Conservation (phyloP, 2,113 vertebrate genomes). For the Indicator indicator region DNA sequence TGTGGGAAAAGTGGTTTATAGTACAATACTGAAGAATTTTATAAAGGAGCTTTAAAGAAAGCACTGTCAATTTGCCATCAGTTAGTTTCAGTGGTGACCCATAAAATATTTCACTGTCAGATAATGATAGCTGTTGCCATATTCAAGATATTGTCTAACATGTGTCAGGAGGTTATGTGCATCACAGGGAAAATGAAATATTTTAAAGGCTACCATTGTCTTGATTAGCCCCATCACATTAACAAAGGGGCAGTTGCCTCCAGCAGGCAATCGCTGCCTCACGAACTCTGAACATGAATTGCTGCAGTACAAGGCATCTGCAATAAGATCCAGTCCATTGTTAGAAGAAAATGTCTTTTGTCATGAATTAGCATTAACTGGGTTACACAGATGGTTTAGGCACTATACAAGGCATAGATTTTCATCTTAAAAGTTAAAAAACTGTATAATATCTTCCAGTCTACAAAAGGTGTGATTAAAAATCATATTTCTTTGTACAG, state of each 20-base stretch:
- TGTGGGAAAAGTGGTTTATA: slow-evolving; percentile 1
- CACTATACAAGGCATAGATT: background rate
- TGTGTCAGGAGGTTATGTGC: slow-evolving; percentile 18
- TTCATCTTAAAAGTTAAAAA: background rate
- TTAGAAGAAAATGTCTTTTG: background rate
- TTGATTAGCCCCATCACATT: slow-evolving; percentile 31
- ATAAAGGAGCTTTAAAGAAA: slow-evolving; percentile 42
- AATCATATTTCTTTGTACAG: background rate
- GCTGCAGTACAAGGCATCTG: background rate
- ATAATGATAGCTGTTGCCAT: slow-evolving; percentile 25
- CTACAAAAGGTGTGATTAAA: background rate
- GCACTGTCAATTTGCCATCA: slow-evolving; percentile 1
- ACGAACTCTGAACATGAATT: background rate
- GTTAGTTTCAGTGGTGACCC: slow-evolving; percentile 37
- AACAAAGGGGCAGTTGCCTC: slow-evolving; percentile 7
- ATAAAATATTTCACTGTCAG: slow-evolving; percentile 10
- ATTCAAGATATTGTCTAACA: background rate
- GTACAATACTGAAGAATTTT: slow-evolving; percentile 30
- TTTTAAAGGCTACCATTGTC: slow-evolving; percentile 25
- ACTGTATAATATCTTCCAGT: background rate
- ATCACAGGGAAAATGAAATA: slow-evolving; percentile 15
- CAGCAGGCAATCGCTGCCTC: slow-evolving; percentile 1
- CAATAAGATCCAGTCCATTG: background rate
- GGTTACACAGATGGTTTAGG: background rate
- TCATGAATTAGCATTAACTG: background rate